Base-by-base conservation (phyloP, 2,113 vertebrate species). In the Cavia porcellus region DNA sequence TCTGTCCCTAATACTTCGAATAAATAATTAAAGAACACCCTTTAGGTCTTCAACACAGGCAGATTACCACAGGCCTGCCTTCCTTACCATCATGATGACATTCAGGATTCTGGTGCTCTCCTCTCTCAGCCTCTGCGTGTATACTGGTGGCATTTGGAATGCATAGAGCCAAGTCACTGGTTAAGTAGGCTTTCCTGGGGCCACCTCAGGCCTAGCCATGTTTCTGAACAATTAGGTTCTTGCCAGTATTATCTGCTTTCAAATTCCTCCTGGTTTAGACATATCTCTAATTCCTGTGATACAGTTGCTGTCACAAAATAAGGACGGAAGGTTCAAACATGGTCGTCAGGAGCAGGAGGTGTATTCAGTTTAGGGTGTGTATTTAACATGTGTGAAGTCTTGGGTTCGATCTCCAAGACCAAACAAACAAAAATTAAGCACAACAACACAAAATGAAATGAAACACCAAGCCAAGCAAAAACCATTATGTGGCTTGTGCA, bases 401-500 rank as follows among this genome's bases (percentile, higher is more conserved):
- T 80, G 32, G 17, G 17, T 55, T 80, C 77, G 55, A 55, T 80
- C 47, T 42, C 77, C 30, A 52, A 47, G 32, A 11, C 47, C 77
- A 80, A 80, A 55, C 20, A 47, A 50, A 45, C 1, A 84, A 42
- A 62, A 32, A 52, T 1, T 4, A 30, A 19, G 25, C 13, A 45
- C 42, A 45, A 75, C 42, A 42, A 45, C 45, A 75, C 72, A 45
- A 42, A n/a, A 55, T 32, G 57, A 20, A 59, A 59, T 20, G 30
- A 32, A 80, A 28, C 35, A 42, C 22, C 35, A 38, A 22, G 38
- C 22, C 25, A 64, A 32, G 47, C 45, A 47, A 30, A 62, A 86
- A 47, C 17, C 68, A 45, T 15, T 90, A 86, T 57, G 38, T 32
- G 86, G 72, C 79, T 91, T 86, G 45, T 94, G 92, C 89, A 32